phyloP scores from a whole-genome alignment of 2,888 invertebrate species.

The Philereme transversata region DNA sequence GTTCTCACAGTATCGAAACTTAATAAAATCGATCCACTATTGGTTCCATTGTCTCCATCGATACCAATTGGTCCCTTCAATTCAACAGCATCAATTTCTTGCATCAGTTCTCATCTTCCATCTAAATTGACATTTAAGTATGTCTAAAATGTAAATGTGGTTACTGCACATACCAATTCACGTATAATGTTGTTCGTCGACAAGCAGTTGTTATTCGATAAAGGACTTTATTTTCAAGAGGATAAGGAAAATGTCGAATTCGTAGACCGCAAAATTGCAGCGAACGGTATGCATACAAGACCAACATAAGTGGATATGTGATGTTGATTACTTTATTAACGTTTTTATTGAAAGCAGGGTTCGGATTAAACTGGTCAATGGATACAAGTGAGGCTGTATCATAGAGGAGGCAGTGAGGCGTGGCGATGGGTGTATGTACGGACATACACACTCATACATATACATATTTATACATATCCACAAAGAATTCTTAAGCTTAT shows the following conservation, averaged over 20 bases:
- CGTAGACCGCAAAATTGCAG: constrained; percentile 44
- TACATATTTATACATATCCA: constrained; percentile 54
- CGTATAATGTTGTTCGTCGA: constrained; percentile 40
- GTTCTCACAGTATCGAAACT: constrained; percentile 26
- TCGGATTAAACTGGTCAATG: constrained; percentile 65
- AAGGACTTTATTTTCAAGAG: constrained; percentile 48
- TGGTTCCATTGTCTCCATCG: constrained; percentile 59
- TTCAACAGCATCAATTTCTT: constrained; percentile 78
- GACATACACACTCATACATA: constrained; percentile 72
- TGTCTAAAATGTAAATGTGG: constrained; percentile 81
- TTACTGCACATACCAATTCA: constrained; percentile 75
- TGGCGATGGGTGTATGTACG: constrained; percentile 75
- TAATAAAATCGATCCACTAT: constrained; percentile 47
- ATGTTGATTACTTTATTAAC: constrained; percentile 73
- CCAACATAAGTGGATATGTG: constrained; percentile 72
- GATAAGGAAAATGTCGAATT: constrained; percentile 46
- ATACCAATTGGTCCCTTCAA: constrained; percentile 66
- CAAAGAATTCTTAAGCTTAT: constrained; percentile 64
- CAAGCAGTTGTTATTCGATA: constrained; percentile 38
- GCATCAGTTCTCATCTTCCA: constrained; percentile 71
- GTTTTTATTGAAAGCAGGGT: constrained; percentile 73
- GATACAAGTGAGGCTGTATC: constrained; percentile 68
- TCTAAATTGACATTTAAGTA: constrained; percentile 82
- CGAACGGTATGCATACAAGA: constrained; percentile 51
- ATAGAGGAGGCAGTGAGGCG: constrained; percentile 78